Evolutionary conservation across 2,888 invertebrate species (phyloP).

Genomic region (Drosophila tanythrix): DNA sequence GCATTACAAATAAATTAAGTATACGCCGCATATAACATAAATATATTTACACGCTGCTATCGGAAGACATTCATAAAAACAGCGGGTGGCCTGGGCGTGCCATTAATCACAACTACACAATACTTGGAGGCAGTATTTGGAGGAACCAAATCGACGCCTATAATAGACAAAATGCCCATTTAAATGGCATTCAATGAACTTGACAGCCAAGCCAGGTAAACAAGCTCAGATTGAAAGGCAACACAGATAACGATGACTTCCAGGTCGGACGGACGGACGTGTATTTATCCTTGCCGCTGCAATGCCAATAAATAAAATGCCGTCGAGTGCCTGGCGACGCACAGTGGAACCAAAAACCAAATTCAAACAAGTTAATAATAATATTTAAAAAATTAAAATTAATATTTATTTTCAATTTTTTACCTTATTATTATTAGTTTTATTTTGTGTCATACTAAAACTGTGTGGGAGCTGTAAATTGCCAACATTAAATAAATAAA

Average conservation of each 20-base stretch:
- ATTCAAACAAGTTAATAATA: neutral
- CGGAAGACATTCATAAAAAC: slow-evolving; percentile 10
- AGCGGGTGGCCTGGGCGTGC: slow-evolving; percentile 16
- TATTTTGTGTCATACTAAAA: neutral
- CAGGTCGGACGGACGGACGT: neutral
- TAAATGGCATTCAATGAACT: slow-evolving; percentile 59
- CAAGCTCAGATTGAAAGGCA: slow-evolving; percentile 36
- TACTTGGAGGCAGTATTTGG: neutral
- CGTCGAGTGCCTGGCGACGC: slow-evolving; percentile 11
- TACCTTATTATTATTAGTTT: neutral
- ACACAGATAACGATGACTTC: slow-evolving; percentile 17
- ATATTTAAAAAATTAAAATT: too few relatives aligned
- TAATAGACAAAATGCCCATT: slow-evolving; percentile 70
- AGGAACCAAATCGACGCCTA: slow-evolving; percentile 50
- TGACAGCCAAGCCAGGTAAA: slow-evolving; percentile 25
- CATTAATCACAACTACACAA: slow-evolving; percentile 63
- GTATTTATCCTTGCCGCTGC: slow-evolving; percentile 11
- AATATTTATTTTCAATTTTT: neutral
- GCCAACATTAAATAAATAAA: neutral
- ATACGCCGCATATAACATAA: slow-evolving; percentile 39
- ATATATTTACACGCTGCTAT: slow-evolving; percentile 14
- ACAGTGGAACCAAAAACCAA: slow-evolving; percentile 11
- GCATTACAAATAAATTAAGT: slow-evolving; percentile 54
- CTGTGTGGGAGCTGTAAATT: neutral
- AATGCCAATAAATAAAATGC: slow-evolving; percentile 64